A percentile compares a stretch with the other conserved stretches of the same genome.
These are phyloP conservation scores for Fragum sueziense DNA, from an alignment of 2,888 invertebrate genomes.

Conservation along the genomic window DNA sequence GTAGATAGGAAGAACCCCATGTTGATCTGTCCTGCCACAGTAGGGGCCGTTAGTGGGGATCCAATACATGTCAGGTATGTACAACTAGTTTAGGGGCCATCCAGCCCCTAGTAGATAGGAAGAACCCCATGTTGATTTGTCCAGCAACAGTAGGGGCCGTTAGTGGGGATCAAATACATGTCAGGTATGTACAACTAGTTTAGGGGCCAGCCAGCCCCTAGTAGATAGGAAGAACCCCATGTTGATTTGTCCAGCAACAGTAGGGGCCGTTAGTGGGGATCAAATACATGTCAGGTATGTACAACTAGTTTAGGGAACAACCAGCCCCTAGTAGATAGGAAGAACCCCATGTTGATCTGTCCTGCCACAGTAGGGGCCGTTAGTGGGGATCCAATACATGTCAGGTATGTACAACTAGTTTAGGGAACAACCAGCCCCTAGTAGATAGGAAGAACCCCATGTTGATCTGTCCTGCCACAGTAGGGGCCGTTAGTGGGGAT, in stretches of 20 bases:
- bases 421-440: too few relatives aligned
- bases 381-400: constrained; percentile 96
- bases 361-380: constrained; percentile 96
- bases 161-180: constrained; percentile 96
- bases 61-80: constrained; percentile 92
- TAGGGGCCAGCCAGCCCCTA: too few relatives aligned
- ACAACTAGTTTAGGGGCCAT: too few relatives aligned
- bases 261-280: constrained; percentile 94
- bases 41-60: constrained; percentile 94
- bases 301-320: too few relatives aligned
- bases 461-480: constrained; percentile 97
- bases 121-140: constrained; percentile 98
- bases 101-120: constrained; percentile 97
- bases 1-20: constrained; percentile 99
- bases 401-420: too few relatives aligned
- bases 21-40: constrained; percentile 97
- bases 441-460: constrained; percentile 99
- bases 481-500: constrained; percentile 94
- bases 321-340: constrained; percentile 97
- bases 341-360: constrained; percentile 98
- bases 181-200: too few relatives aligned
- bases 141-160: constrained; percentile 96
- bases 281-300: constrained; percentile 92
- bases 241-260: constrained; percentile 97
- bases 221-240: constrained; percentile 99